A percentile compares a stretch with the other conserved stretches of the same genome.
These are phyloP conservation scores for Alligator mississippiensis DNA, from an alignment of 2,113 vertebrate species.

Conservation along the genomic window DNA sequence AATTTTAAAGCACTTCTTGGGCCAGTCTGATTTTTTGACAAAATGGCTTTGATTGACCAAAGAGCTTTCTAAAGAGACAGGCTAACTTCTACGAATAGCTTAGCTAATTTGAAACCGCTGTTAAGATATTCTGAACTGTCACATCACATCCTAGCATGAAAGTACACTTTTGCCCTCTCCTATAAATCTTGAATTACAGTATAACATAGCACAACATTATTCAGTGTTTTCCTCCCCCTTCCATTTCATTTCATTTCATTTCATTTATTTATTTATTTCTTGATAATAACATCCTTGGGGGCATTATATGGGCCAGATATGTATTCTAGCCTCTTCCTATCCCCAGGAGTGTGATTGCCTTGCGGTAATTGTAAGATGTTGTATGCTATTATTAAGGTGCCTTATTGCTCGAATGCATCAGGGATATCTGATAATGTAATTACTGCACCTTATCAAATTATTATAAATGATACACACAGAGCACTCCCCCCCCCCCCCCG, in stretches of 20 bases:
- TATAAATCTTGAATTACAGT: slow-evolving; percentile 74
- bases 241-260: slow-evolving; percentile 27
- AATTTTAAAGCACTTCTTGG: slow-evolving; percentile 24
- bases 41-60: slow-evolving; percentile 36
- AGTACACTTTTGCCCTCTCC: slow-evolving; percentile 68
- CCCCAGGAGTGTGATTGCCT: slow-evolving; percentile 75
- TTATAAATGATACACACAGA: slow-evolving; percentile 76
- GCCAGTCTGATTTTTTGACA: slow-evolving; percentile 26
- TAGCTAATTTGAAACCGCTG: slow-evolving; percentile 61
- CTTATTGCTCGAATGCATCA: slow-evolving; percentile 76
- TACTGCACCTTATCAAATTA: slow-evolving; percentile 75
- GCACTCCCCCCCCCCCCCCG: slow-evolving; percentile 11
- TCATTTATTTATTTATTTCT: slow-evolving; percentile 66
- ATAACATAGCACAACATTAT: slow-evolving; percentile 62
- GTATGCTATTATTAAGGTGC: slow-evolving; percentile 73
- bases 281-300: slow-evolving; percentile 78
- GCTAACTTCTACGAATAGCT: slow-evolving; percentile 56
- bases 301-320: slow-evolving; percentile 70
- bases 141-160: slow-evolving; percentile 62
- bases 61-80: slow-evolving; percentile 43
- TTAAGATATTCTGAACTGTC: slow-evolving; percentile 71
- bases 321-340: slow-evolving; percentile 69
- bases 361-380: slow-evolving; percentile 80
- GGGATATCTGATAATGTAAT: slow-evolving; percentile 80
- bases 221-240: slow-evolving; percentile 42